These are phyloP conservation scores for Lophius piscatorius DNA, from an alignment of 2,113 vertebrate species.

Conservation along the genomic window DNA sequence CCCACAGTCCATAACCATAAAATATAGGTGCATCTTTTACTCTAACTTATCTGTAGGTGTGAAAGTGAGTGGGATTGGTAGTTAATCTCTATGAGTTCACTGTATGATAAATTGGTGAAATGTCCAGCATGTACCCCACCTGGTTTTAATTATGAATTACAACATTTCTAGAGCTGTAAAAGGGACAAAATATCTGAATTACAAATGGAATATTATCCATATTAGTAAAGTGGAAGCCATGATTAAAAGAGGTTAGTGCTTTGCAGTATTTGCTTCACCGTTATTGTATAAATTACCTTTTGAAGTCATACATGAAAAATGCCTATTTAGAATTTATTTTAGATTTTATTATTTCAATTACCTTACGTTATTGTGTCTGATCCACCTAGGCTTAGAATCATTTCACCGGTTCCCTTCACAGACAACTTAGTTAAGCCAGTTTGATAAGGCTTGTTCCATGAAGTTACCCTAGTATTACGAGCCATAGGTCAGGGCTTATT, in stretches of 20 bases:
- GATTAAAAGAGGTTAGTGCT: background rate
- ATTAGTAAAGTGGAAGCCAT: conserved; percentile 26
- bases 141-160: background rate
- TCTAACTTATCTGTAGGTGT: too few species aligned
- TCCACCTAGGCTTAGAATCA: background rate
- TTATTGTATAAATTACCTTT: conserved; percentile 8
- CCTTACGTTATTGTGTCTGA: conserved; percentile 4
- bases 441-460: background rate
- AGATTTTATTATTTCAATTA: background rate
- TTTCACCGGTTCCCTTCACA: conserved; percentile 3
- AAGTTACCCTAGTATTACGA: too few species aligned
- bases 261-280: conserved; percentile 2
- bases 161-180: conserved; percentile 4
- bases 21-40: too few species aligned
- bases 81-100: too few species aligned
- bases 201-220: conserved; percentile 18
- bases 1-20: too few species aligned
- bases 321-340: background rate
- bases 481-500: background rate
- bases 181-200: conserved; percentile 5
- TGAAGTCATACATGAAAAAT: background rate
- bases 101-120: background rate
- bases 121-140: background rate
- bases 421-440: background rate
- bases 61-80: too few species aligned